A percentile compares a stretch with the other conserved stretches of the same genome.
These are phyloP conservation scores for Spizella passerina DNA, from an alignment of 2,797 vertebrate species.

Conservation along the genomic window DNA sequence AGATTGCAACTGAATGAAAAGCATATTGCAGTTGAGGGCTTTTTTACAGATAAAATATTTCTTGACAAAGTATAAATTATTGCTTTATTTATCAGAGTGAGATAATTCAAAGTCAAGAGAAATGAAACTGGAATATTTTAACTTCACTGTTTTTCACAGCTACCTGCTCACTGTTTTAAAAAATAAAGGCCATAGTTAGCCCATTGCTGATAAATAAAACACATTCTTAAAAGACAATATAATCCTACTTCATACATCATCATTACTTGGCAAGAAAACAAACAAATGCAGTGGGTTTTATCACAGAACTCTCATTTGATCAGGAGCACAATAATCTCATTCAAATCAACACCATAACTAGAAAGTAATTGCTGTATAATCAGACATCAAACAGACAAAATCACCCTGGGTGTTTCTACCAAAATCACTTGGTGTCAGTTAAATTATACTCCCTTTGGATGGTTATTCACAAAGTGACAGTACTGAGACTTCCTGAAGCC, in stretches of 20 bases:
- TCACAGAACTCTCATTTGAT: slow-evolving; percentile 18
- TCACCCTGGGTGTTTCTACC: slow-evolving; percentile 31
- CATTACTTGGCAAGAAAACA: slow-evolving; percentile 49
- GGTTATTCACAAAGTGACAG: background rate
- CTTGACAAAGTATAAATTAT: background rate
- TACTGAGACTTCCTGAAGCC: background rate
- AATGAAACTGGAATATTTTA: background rate
- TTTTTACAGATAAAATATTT: background rate
- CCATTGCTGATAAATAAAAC: background rate
- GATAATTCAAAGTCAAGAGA: background rate
- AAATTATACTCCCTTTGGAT: background rate
- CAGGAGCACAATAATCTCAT: slow-evolving; percentile 35
- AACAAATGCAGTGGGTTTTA: slow-evolving; percentile 10
- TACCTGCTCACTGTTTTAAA: background rate
- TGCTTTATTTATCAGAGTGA: background rate
- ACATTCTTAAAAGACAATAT: slow-evolving; percentile 13
- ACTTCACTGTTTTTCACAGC: background rate
- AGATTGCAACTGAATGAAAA: background rate
- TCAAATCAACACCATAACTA: slow-evolving; percentile 44
- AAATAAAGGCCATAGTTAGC: background rate
- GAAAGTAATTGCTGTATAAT: slow-evolving; percentile 42
- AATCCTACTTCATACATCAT: slow-evolving; percentile 11
- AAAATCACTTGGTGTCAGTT: background rate
- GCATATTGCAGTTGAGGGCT: background rate
- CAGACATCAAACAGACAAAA: slow-evolving; percentile 58